Evolutionary conservation across 2,888 invertebrate genomes (phyloP).

Genomic region (Eupsilia transversa): DNA sequence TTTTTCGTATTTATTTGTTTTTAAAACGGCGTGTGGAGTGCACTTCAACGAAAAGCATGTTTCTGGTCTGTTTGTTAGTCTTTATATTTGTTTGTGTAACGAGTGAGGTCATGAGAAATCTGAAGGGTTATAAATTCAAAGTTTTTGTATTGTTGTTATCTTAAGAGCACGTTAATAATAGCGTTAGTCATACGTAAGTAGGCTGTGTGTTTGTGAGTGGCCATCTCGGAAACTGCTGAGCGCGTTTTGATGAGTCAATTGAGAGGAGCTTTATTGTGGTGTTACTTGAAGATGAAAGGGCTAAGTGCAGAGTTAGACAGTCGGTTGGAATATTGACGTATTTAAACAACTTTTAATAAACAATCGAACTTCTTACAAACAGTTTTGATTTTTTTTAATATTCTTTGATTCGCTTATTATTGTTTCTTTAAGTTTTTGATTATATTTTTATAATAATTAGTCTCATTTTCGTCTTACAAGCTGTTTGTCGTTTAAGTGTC

Average conservation of each 20-base stretch:
- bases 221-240: constrained; percentile 36
- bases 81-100: constrained; percentile 75
- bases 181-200: constrained; percentile 57
- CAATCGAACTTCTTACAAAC: neutral
- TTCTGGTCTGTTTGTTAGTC: constrained; percentile 78
- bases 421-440: too few relatives aligned
- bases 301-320: constrained; percentile 21
- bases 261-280: constrained; percentile 31
- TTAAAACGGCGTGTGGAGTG: constrained; percentile 83
- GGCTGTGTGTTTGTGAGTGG: constrained; percentile 43
- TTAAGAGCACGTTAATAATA: constrained; percentile 59
- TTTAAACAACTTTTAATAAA: neutral
- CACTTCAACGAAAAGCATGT: constrained; percentile 80
- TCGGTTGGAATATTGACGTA: neutral
- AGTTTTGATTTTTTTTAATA: too few relatives aligned
- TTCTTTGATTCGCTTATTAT: too few relatives aligned
- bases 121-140: constrained; percentile 78
- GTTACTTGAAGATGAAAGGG: constrained; percentile 33
- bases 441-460: too few relatives aligned
- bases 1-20: constrained; percentile 86
- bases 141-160: constrained; percentile 64
- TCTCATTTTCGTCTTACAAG: too few relatives aligned
- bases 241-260: constrained; percentile 61
- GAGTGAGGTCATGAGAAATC: constrained; percentile 75
- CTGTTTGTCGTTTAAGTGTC: neutral